phyloP scores from a whole-genome alignment of 2,888 invertebrate species.

The Morpho helenor region DNA sequence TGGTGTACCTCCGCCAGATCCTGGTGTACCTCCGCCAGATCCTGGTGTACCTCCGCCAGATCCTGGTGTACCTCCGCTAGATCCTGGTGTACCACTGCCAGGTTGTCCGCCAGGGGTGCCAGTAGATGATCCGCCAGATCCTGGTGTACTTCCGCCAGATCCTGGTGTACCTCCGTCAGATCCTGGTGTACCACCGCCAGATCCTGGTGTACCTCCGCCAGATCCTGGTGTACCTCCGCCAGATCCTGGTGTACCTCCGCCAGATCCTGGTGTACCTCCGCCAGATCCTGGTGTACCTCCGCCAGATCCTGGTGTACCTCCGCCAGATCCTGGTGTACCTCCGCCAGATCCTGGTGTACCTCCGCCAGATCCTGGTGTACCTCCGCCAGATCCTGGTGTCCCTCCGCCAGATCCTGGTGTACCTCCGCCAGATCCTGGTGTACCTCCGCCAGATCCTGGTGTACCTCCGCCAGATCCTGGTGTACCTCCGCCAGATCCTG shows the following conservation, averaged over 20 bases:
- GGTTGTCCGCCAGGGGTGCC: too few species aligned
- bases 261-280: too few species aligned
- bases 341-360: background rate
- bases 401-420: too few species aligned
- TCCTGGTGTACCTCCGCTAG: slow-evolving; percentile 4
- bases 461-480: background rate
- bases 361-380: background rate
- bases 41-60: background rate
- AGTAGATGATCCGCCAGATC: background rate
- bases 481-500: slow-evolving; percentile 4
- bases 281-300: too few species aligned
- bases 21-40: background rate
- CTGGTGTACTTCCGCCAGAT: background rate
- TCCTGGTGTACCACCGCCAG: too few species aligned
- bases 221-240: too few species aligned
- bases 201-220: too few species aligned
- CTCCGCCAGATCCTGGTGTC: background rate
- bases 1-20: background rate
- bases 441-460: too few species aligned
- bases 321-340: too few species aligned
- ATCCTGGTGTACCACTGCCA: background rate
- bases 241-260: too few species aligned
- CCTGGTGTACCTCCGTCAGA: too few species aligned
- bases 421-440: slow-evolving; percentile 2
- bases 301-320: background rate